Conservation (phyloP, 37 sponge, comb jelly and placozoan genomes). For the Haliclona indistincta region DNA sequence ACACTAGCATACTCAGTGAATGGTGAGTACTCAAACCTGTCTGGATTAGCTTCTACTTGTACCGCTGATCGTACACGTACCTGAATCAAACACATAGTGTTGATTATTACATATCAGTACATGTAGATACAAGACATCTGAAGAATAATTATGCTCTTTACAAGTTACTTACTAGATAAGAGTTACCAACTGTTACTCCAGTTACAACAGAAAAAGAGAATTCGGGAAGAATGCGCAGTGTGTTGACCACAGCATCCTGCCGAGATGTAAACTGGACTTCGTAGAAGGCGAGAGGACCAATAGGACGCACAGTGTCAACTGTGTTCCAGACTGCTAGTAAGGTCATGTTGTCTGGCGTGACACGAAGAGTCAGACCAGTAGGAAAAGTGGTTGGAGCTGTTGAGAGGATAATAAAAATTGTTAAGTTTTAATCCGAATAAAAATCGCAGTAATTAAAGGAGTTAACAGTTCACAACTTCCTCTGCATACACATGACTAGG, state of each 20-base stretch:
- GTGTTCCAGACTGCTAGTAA: not conserved
- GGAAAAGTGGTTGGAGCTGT: not conserved
- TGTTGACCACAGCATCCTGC: too few species aligned
- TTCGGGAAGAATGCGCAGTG: too few species aligned
- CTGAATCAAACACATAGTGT: not conserved
- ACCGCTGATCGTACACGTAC: not conserved
- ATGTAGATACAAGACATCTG: not conserved
- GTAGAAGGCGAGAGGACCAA: not conserved
- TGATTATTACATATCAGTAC: too few species aligned
- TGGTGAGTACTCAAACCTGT: not conserved
- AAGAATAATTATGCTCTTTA: too few species aligned
- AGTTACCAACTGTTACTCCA: too few species aligned
- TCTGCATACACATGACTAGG: constrained; percentile 20
- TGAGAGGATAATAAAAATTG: too few species aligned
- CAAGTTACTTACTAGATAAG: too few species aligned
- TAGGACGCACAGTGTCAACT: not conserved
- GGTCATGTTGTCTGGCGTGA: not conserved
- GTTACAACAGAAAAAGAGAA: too few species aligned
- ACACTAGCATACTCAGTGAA: not conserved
- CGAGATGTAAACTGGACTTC: not conserved
- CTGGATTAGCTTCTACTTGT: not conserved
- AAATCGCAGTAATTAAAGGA: not conserved
- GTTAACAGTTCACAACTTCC: not conserved
- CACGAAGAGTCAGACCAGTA: not conserved
- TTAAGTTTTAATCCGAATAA: not conserved